Evolutionary conservation across 1,140 invertebrate genomes (phyloP).

Genomic region (Trachymyrmex cornetzi): DNA sequence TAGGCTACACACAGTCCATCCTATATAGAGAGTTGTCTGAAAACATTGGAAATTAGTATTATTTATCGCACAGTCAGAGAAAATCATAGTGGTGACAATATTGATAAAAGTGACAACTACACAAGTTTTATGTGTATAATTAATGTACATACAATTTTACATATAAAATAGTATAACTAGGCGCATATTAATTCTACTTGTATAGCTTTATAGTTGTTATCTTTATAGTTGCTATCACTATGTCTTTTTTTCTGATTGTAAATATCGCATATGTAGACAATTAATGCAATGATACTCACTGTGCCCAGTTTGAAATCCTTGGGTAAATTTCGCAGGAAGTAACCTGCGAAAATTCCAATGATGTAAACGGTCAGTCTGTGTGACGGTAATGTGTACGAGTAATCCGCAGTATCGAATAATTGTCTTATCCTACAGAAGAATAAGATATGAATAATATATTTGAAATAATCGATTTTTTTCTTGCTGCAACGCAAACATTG

Average conservation of each 20-base stretch:
- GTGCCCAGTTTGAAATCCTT: conserved; percentile 84
- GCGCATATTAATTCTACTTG: too few relatives aligned
- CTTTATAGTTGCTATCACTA: too few relatives aligned
- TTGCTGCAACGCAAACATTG: background rate
- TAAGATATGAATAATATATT: conserved; percentile 15
- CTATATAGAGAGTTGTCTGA: conserved; percentile 87
- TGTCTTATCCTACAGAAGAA: conserved; percentile 87
- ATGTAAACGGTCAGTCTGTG: conserved; percentile 91
- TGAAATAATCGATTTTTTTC: background rate
- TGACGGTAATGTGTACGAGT: conserved; percentile 90
- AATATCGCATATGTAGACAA: background rate
- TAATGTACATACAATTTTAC: too few relatives aligned
- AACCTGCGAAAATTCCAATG: conserved; percentile 89
- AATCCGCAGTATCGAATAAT: conserved; percentile 89
- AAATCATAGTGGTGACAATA: too few relatives aligned
- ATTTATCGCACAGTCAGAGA: background rate
- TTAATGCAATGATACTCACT: conserved; percentile 72
- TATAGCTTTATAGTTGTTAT: too few relatives aligned
- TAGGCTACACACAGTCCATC: conserved; percentile 87
- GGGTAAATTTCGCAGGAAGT: conserved; percentile 87
- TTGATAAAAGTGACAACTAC: too few relatives aligned
- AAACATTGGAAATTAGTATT: conserved; percentile 68
- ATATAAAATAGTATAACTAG: too few relatives aligned
- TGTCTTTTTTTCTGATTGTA: background rate
- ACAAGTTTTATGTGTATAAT: too few relatives aligned